Evolutionary conservation across 1,140 invertebrate genomes (phyloP).

Genomic region (Stegodyphus mimosarum): DNA sequence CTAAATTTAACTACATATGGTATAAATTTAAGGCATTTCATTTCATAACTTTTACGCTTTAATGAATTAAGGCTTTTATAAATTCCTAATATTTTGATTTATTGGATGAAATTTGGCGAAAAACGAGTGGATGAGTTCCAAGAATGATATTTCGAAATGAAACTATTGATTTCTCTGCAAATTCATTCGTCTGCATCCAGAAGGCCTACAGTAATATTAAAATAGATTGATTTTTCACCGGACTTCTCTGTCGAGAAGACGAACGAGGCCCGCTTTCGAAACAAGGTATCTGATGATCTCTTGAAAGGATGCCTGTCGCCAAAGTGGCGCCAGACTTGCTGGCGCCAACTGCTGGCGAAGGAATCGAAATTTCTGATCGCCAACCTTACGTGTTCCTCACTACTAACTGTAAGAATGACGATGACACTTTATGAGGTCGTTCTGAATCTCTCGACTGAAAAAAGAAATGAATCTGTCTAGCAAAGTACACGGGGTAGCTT

Average conservation of each 20-base stretch:
- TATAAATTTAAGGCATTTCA: no score
- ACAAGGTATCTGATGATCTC: conserved; percentile 49
- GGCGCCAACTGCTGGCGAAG: conserved; percentile 41
- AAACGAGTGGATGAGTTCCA: no score
- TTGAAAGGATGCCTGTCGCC: background rate
- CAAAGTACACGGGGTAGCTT: background rate
- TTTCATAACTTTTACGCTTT: no score
- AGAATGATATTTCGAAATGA: no score
- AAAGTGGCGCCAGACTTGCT: conserved; percentile 14
- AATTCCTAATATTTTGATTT: no score
- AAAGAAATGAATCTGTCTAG: background rate
- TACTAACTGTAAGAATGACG: no score
- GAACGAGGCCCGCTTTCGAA: background rate
- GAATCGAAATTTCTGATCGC: conserved; percentile 40
- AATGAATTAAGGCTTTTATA: no score
- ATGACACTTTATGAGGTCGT: background rate
- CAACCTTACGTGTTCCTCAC: background rate
- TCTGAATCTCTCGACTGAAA: background rate
- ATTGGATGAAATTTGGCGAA: no score
- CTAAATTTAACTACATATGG: no score
- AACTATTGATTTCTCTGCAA: no score
- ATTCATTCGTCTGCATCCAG: background rate
- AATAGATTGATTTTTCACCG: conserved; percentile 41
- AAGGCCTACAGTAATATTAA: conserved; percentile 25
- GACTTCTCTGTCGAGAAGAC: background rate